Evolutionary conservation across 2,113 vertebrate genomes (phyloP).

Genomic region (Garra rufa): DNA sequence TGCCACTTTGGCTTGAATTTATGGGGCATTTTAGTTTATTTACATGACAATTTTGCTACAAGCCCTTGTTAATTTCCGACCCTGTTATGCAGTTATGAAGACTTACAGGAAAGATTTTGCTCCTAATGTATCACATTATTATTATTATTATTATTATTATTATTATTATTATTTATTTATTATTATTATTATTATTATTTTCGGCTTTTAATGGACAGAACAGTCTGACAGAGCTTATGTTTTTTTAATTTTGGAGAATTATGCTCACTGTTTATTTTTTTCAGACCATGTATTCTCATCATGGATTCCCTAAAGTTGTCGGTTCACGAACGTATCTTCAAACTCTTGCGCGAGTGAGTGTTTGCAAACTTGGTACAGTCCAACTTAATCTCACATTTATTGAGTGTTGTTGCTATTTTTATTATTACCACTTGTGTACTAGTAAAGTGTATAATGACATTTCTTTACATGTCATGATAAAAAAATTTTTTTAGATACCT

Average conservation of each 20-base stretch:
- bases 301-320: slow-evolving; percentile 93
- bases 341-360: slow-evolving; percentile 93
- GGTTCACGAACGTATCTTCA: slow-evolving; percentile 87
- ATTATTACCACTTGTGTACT: too few species aligned
- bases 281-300: slow-evolving; percentile 93
- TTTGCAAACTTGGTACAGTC: neutral
- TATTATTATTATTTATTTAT: neutral
- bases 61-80: too few species aligned
- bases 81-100: neutral
- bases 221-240: neutral
- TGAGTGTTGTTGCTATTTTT: too few species aligned
- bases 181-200: neutral
- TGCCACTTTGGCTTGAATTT: too few species aligned
- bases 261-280: slow-evolving; percentile 33
- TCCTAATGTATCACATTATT: neutral
- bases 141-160: too few species aligned
- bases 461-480: neutral
- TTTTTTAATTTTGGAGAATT: neutral
- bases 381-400: neutral
- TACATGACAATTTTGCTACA: too few species aligned
- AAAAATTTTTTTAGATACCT: slow-evolving; percentile 85
- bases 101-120: neutral
- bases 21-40: too few species aligned
- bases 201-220: neutral
- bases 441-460: too few species aligned